Percentiles rank a stretch among this genome's conserved stretches.
Evolutionary conservation across 2,888 invertebrate genomes (phyloP).

Genomic region (Mesorhabditis belari): DNA sequence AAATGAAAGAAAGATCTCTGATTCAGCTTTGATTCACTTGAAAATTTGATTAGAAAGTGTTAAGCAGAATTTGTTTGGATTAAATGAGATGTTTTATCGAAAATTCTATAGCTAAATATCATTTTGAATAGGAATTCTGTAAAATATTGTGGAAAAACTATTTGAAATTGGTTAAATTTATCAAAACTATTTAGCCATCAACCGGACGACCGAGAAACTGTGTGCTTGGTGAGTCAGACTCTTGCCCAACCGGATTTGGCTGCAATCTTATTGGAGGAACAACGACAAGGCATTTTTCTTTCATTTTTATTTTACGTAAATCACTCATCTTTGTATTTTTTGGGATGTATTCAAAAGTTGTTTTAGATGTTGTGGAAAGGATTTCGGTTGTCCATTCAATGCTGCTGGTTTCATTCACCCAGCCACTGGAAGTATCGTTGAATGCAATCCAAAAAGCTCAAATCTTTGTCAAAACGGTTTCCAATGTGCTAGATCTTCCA

Average conservation of each 20-base stretch:
- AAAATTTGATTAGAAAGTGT: no score
- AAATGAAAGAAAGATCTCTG: no score
- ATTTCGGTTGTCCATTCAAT: constrained; percentile 49
- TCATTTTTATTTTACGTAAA: not conserved
- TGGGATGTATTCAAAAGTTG: no score
- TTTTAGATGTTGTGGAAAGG: constrained; percentile 44
- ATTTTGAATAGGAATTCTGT: no score
- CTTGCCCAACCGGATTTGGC: constrained; percentile 49
- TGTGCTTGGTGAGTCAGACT: constrained; percentile 30
- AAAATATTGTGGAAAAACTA: no score
- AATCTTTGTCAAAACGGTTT: constrained; percentile 45
- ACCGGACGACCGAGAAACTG: constrained; percentile 46
- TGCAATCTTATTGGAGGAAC: constrained; percentile 47
- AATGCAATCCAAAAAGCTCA: constrained; percentile 36
- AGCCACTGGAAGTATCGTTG: constrained; percentile 34
- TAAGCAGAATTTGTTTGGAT: no score
- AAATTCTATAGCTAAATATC: no score
- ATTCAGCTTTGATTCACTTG: no score
- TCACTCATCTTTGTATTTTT: not conserved
- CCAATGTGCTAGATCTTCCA: constrained; percentile 42
- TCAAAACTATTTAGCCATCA: constrained; percentile 37
- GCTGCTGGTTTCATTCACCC: constrained; percentile 47
- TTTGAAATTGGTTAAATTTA: no score
- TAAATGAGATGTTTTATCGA: no score
- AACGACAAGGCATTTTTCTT: constrained; percentile 24